Base-by-base conservation (phyloP, 2,888 invertebrate genomes). In the Copidosoma aretas region DNA sequence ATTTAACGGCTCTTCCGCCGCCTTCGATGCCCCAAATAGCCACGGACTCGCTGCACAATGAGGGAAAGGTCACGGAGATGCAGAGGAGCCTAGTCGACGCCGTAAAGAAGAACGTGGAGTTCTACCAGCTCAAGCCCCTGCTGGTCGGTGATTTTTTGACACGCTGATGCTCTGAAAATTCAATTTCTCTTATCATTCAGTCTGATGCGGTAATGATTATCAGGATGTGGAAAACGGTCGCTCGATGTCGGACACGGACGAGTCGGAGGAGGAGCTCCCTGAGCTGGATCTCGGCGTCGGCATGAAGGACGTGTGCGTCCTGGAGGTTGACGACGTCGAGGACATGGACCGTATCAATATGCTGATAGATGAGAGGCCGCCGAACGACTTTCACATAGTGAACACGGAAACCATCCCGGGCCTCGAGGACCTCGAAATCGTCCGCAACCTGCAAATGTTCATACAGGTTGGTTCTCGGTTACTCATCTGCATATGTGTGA, bases 321-420 rank as follows among this genome's bases (percentile, higher is more conserved):
- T 94, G 51, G 93, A 94, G 87, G 88, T 94, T 14, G 94, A 94
- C 79, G 94, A 94, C 80, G 89, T 91, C 21, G 92, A 93, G 80
- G 94, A 94, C 81, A 88, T 91, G 76, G 92, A 93, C 80, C 89
- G 92, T 60, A 88, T 92, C 72, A 88, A 89, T 52, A 86, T 92
- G 67, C 83, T 94, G 58, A 90, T 92, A 82, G 93, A 93, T 78
- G 89, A 89, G 5, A 87, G 88, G 67, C 89, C 91, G 2, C 93
- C 93, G 0, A 89, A 90, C 71, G 93, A 92, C 63, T 91, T 93
- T 80, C 90, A 92, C 76, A 89, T 93, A 57, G 92, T 91, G 56
- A 93, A 92, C 78, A 93, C 92, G 0, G 91, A 93, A 82, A 86
- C 86, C 41, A 89, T 93, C 66, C 92, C 93, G 1, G 93, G 93